Evolutionary conservation across 2,888 invertebrate species (phyloP), one percentile per base, ranked within the genome.

Genomic region (Cyclophora albipunctata): DNA sequence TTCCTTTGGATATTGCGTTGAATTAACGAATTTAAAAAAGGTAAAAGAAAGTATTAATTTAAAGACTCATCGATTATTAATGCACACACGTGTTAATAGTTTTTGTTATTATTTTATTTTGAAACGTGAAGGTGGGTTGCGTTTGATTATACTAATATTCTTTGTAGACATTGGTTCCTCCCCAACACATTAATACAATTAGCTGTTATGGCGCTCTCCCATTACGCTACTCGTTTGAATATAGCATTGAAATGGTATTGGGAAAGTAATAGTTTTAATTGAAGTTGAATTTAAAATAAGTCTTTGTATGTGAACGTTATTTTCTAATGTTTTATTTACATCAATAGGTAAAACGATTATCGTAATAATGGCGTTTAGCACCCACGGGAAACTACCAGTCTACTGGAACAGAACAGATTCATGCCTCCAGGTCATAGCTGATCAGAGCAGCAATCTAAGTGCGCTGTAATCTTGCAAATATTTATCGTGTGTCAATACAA

Each of bases 401-500:
- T 70, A 70, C 68, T 58, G 66, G 62, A 54, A 52, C 52, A 48
- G 49, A 50, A 58, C 54, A 57, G 54, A 50, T 52, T 46, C 46
- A 53, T 63, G 55, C 58, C 72, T 66, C 45, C 52, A 45, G 65
- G 73, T 66, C 48, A 61, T 53, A 62, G 51, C 55, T 48, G 75
- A 81, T 81, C 77, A 66, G 58, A 53, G 55, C 59, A 65, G 70
- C 75, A 77, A 84, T 84, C 80, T 80, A 65, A 57, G 60, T 62
- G 64, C 73, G 64, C 70, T 71, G 71, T 71, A 80, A 81, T 82
- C 81, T 78, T 59, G 64, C 79, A 81, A 84, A 85, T 83, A 86
- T 86, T 84, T 86, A 86, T 87, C 75, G 80, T 78, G 75, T 87
- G 87, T 86, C 86, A 86, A 86, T 85, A 81, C 78, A 83, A 84